These are phyloP conservation scores for Drosophila lowei DNA, from an alignment of 1,140 invertebrate species.

Conservation along the genomic window DNA sequence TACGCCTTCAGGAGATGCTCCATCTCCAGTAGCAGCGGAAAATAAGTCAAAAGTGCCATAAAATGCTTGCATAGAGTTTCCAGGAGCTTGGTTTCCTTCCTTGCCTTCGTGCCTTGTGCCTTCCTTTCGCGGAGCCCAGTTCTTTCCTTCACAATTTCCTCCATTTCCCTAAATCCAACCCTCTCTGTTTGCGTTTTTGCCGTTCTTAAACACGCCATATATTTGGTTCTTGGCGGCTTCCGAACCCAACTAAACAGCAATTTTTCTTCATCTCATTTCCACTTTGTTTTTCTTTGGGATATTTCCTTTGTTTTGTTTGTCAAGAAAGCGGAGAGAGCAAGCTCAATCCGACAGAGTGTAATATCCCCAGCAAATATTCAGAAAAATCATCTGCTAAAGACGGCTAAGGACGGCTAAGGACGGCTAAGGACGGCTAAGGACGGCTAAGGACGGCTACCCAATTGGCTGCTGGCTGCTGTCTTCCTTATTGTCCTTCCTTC, in stretches of 20 bases:
- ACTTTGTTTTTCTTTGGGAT: conserved; percentile 14
- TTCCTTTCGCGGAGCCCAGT: conserved; percentile 10
- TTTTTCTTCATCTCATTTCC: conserved; percentile 29
- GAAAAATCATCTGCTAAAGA: neutral
- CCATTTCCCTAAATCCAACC: neutral
- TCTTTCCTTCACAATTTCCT: conserved; percentile 21
- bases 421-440: too few relatives aligned
- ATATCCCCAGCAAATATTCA: conserved; percentile 1
- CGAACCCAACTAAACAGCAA: conserved; percentile 43
- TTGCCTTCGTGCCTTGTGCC: neutral
- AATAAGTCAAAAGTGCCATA: conserved; percentile 77
- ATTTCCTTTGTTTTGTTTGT: conserved; percentile 30
- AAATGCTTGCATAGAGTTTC: conserved; percentile 77
- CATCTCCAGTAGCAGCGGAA: conserved; percentile 35
- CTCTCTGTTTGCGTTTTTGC: conserved; percentile 61
- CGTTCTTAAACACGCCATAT: conserved; percentile 73
- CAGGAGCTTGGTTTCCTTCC: conserved; percentile 32
- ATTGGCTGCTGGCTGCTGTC: too few relatives aligned
- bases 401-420: too few relatives aligned
- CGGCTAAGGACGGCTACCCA: too few relatives aligned
- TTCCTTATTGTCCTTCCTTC: too few relatives aligned
- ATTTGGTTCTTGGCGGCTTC: conserved; percentile 50
- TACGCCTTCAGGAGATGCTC: conserved; percentile 18
- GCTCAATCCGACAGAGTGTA: neutral
- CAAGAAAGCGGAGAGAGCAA: neutral